Base-by-base conservation (phyloP, 2,888 invertebrate species). In the Azorinus chamasolen region DNA sequence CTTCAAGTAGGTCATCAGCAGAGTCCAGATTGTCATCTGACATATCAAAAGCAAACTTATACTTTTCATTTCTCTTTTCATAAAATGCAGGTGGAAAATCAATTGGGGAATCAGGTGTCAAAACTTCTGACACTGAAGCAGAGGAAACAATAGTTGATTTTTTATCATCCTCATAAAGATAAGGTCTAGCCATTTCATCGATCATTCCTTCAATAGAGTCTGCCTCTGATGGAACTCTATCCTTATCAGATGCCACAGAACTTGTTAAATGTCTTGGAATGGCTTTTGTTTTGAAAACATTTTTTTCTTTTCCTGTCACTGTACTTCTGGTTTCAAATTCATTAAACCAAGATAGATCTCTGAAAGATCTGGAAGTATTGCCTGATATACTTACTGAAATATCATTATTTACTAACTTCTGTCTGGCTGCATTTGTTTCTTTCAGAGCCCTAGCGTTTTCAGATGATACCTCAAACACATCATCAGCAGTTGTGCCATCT, bases 141-240 rank as follows among this genome's bases (percentile, higher is more conserved):
- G 32, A 6, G 4, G 32, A 32, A 6, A 32, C 4, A 32, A 6
- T 4, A 32, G 32, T 32, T 32, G 32, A 32, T 32, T 10, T 4
- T 32, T 32, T 32, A 4, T 6, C 32, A 32, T 62, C 51, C 8
- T 51, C 62, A 46, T 51, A 50, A 22, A 70, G 43, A 39, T 59
- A 61, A 20, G 65, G 39, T 46, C 45, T 64, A 4, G 53, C 68
- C 73, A 80, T 76, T 20, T 70, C 54, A 45, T 77, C 76, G 43
- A 74, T 73, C 73, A 80, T 66, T 20, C 66, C 70, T 53, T 73
- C 80, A n/a, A 80, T 66, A 20, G 79, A 80, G 54, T 76, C 80
- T 16, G 76, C 54, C 18, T 80, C 76, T 25, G 69, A 73, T 12
- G 64, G 61, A 22, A 48, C 43, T 22, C 72, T 63, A 4, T 69